Base-by-base conservation (phyloP, 2,113 vertebrate species). In the Ceyx melanurus region DNA sequence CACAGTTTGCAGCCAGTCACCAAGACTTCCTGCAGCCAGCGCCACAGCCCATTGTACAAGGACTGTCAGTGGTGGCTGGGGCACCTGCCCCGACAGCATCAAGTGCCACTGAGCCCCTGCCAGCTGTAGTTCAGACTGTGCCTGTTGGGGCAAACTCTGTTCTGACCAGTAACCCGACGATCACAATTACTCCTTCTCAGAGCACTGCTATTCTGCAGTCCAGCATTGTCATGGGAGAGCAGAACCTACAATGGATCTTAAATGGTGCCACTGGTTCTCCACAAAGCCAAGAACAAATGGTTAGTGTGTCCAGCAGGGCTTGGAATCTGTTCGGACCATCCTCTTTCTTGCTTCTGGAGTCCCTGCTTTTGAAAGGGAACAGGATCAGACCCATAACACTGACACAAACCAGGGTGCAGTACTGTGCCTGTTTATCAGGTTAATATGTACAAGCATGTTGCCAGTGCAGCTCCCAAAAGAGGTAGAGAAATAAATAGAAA, bases 241-340 rank as follows among this genome's bases (percentile, higher is more conserved):
- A 99, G 95, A 99, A 99, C 97, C 96, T 99, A 25, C 99, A 99
- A 62, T 99, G 99, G 99, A 98, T 99, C 95, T 98, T 99, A 78
- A 99, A 99, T 94, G 99, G 98, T 88, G 98, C 99, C 94, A 96
- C 98, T 57, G 98, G 98, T 92, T 97, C 98, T 42, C 97, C 98
- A 5, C 98, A 98, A 92, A 99, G 97, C 96, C 97, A 98, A 50
- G 99, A 99, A 86, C 98, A 99, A 97, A 96, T 98, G 92, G 99
- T 99, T 91, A 98, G 98, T 98, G 85, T 20, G 15, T 66, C 28
- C n/a, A 64, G 71, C n/a, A 7, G 0, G 2, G 42, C 56, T 85
- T 42, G 65, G 85, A 57, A 51, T 25, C n/a, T 53, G 43, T 35
- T 53, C 33, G 18, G 66, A 16, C 23, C 11, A 3, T 50, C 15